phyloP scores from a whole-genome alignment of 2,113 vertebrate genomes.

The Laticauda laticaudata region DNA sequence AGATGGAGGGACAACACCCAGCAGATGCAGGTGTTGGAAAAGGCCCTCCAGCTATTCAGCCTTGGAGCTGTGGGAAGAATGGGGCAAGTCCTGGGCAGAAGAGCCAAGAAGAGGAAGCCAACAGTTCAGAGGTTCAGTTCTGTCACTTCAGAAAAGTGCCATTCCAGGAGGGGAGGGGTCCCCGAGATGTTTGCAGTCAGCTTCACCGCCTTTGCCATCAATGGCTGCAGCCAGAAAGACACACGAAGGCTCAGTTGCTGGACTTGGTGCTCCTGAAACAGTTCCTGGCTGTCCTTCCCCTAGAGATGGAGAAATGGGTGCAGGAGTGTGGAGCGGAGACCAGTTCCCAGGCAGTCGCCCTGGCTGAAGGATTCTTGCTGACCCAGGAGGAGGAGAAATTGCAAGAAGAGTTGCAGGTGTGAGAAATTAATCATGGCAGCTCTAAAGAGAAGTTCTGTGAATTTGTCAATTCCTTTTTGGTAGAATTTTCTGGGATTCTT shows the following conservation, averaged over 20 bases:
- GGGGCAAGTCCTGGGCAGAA: too few relatives aligned
- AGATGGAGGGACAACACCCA: background rate
- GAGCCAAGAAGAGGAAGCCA: background rate
- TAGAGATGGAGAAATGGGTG: background rate
- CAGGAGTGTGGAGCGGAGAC: background rate
- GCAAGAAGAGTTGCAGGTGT: too few relatives aligned
- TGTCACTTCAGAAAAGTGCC: background rate
- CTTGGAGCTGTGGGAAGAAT: too few relatives aligned
- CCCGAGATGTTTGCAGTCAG: background rate
- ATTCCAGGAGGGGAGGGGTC: background rate
- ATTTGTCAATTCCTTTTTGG: background rate
- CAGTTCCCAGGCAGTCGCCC: background rate
- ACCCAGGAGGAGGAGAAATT: background rate
- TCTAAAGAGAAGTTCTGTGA: background rate
- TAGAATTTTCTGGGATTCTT: background rate
- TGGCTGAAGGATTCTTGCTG: background rate
- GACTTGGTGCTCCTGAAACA: background rate
- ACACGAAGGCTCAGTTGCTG: background rate
- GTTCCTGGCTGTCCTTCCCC: background rate
- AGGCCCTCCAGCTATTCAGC: too few relatives aligned
- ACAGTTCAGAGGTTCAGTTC: background rate
- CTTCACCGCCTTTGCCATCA: background rate
- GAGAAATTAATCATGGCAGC: background rate
- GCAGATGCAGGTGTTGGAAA: too few relatives aligned
- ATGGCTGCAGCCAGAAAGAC: background rate